Evolutionary conservation across 1,140 invertebrate genomes (phyloP).

Genomic region (Lepidotrigona ventralis): DNA sequence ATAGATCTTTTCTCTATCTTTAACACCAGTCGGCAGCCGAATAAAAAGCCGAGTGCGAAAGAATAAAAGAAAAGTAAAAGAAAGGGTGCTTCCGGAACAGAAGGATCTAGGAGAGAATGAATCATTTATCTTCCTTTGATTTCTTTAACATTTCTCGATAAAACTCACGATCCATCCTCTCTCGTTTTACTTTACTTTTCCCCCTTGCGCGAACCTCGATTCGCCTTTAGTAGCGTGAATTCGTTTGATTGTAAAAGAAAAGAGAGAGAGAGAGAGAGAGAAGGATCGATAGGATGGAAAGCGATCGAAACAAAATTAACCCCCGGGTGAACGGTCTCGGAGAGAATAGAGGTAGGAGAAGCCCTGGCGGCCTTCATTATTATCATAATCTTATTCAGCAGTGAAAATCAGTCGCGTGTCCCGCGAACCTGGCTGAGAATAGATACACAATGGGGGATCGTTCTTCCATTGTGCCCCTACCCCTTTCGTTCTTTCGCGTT

Average conservation of each 20-base stretch:
- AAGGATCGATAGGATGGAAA: constrained; percentile 26
- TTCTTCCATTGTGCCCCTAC: constrained; percentile 56
- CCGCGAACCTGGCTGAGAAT: constrained; percentile 54
- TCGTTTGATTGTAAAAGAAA: background rate
- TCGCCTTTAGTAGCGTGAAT: background rate
- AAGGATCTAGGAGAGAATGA: constrained; percentile 20
- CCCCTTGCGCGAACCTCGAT: background rate
- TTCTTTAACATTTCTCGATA: constrained; percentile 24
- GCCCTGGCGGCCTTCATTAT: constrained; percentile 58
- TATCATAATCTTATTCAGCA: constrained; percentile 77
- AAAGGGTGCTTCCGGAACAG: background rate
- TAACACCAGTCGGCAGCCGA: background rate
- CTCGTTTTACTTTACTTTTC: constrained; percentile 13
- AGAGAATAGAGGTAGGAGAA: constrained; percentile 6
- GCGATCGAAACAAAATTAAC: constrained; percentile 65
- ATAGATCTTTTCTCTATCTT: background rate
- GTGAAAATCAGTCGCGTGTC: constrained; percentile 73
- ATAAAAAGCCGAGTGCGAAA: background rate
- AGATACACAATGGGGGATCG: constrained; percentile 63
- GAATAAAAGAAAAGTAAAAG: background rate
- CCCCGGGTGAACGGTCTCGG: constrained; percentile 28
- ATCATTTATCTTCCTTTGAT: constrained; percentile 45
- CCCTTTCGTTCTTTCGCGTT: constrained; percentile 46
- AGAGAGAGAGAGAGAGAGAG: background rate
- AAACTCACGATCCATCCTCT: constrained; percentile 14